These are phyloP conservation scores for Pangasianodon gigas DNA, from an alignment of 2,113 vertebrate species.

Conservation along the genomic window DNA sequence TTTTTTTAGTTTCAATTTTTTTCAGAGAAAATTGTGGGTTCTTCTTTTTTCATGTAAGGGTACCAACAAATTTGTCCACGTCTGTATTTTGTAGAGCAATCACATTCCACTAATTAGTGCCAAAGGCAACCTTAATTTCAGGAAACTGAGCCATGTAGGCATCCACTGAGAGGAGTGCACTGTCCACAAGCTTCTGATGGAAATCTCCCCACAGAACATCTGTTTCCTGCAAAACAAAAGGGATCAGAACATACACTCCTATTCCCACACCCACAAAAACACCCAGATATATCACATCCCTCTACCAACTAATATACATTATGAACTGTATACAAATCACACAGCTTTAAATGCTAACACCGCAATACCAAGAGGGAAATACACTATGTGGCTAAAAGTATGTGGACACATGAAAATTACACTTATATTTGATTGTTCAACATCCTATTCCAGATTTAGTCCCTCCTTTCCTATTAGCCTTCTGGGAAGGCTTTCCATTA, in stretches of 20 bases:
- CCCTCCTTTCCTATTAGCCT: not conserved
- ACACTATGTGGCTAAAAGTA: not conserved
- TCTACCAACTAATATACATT: not conserved
- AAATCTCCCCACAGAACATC: slow-evolving; percentile 93
- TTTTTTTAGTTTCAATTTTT: too few species aligned
- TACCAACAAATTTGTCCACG: too few species aligned
- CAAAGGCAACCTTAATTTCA: slow-evolving; percentile 86
- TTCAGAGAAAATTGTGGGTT: too few species aligned
- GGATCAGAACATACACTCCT: not conserved
- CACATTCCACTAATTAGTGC: not conserved
- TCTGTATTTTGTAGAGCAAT: not conserved
- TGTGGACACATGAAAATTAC: not conserved
- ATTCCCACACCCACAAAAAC: slow-evolving; percentile 5
- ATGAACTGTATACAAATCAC: not conserved
- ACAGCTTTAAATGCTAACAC: not conserved
- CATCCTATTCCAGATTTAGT: not conserved
- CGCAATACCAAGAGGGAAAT: not conserved
- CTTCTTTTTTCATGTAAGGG: too few species aligned
- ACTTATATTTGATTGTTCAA: not conserved
- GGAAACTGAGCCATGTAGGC: slow-evolving; percentile 92
- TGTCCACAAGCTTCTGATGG: slow-evolving; percentile 90
- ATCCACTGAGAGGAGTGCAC: slow-evolving; percentile 85
- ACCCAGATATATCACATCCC: not conserved
- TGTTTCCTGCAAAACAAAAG: slow-evolving; percentile 79
- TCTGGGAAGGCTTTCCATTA: not conserved